phyloP scores from a whole-genome alignment of 2,113 vertebrate genomes.

The Aviceda subcristata region DNA sequence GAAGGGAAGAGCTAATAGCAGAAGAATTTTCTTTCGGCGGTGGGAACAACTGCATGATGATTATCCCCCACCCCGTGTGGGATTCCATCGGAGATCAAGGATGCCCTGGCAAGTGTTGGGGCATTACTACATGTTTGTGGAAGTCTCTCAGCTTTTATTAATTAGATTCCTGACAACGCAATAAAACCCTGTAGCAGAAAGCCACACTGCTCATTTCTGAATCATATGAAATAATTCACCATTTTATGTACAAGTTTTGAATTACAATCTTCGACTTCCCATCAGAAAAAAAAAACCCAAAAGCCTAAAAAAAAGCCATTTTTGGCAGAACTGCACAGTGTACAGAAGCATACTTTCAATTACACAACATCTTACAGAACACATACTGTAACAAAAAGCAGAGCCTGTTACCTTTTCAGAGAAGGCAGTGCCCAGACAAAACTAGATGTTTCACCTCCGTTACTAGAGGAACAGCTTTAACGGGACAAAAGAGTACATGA shows the following conservation, averaged over 20 bases:
- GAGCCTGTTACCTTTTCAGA: conserved; percentile 4
- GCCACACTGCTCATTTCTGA: conserved; percentile 17
- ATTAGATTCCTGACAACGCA: conserved; percentile 11
- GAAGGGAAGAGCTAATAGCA: conserved; percentile 27
- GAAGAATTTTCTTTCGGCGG: background rate
- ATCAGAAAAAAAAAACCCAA: conserved; percentile 56
- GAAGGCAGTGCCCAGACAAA: conserved; percentile 13
- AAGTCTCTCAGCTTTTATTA: conserved; percentile 55
- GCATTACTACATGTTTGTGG: background rate
- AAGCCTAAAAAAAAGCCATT: conserved; percentile 44
- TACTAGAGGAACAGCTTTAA: conserved; percentile 16
- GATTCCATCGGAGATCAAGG: background rate
- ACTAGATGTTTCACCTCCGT: background rate
- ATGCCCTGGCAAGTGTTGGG: background rate
- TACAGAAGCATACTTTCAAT: conserved; percentile 61
- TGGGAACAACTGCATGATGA: conserved; percentile 29
- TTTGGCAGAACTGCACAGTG: conserved; percentile 59
- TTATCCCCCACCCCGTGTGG: background rate
- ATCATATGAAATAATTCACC: conserved; percentile 55
- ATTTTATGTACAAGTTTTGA: conserved; percentile 62
- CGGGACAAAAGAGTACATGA: conserved; percentile 12
- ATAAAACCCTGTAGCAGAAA: conserved; percentile 16
- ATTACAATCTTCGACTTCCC: conserved; percentile 64
- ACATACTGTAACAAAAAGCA: conserved; percentile 49
- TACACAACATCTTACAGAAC: conserved; percentile 64